Percentiles rank a stretch among this genome's conserved stretches.
Conservation (phyloP, 2,888 invertebrate genomes). For the Clusia tigrina region DNA sequence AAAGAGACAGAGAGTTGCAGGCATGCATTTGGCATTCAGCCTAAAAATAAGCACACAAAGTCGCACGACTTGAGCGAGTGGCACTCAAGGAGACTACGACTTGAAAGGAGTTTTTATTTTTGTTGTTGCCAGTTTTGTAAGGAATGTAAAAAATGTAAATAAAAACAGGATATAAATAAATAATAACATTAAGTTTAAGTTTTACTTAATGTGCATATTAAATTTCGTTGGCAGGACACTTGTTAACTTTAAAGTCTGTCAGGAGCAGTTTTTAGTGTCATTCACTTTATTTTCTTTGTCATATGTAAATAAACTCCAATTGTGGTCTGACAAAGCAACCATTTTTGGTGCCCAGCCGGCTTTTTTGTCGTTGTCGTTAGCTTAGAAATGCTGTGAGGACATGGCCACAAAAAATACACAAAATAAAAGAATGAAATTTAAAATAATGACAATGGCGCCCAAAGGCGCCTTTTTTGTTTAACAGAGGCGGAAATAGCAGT, state of each 20-base stretch:
- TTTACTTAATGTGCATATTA: too few species aligned
- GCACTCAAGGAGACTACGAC: too few species aligned
- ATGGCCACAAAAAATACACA: not conserved
- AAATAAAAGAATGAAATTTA: not conserved
- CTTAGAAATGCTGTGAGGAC: not conserved
- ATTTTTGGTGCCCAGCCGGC: too few species aligned
- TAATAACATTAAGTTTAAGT: not conserved
- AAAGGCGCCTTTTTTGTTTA: not conserved
- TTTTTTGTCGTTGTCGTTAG: not conserved
- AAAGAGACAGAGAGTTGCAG: too few species aligned
- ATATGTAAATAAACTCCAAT: not conserved
- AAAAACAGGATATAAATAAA: not conserved
- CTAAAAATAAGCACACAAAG: not conserved
- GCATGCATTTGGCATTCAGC: not conserved
- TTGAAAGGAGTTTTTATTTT: too few species aligned
- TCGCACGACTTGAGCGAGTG: too few species aligned
- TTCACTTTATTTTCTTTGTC: constrained; percentile 1
- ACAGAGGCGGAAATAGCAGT: too few species aligned
- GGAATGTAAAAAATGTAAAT: too few species aligned
- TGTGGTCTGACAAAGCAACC: too few species aligned
- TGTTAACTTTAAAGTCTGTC: too few species aligned
- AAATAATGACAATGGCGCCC: not conserved
- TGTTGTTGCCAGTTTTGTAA: too few species aligned
- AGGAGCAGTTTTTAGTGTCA: not conserved
- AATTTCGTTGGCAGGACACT: too few species aligned